phyloP scores from a whole-genome alignment of 1,140 invertebrate genomes.

The Meloidogyne hapla region DNA sequence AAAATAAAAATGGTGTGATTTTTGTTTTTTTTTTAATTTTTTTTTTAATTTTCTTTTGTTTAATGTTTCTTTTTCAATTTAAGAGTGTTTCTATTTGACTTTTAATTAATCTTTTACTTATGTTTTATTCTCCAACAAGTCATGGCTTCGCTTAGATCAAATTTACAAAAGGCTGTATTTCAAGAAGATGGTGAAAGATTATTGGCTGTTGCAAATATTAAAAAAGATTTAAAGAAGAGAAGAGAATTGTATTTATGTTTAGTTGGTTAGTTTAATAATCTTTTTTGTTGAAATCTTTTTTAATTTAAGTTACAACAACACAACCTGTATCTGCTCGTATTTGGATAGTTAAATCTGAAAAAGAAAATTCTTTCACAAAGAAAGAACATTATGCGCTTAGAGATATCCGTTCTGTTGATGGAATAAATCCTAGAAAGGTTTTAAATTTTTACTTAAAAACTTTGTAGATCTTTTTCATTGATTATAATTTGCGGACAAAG shows the following conservation, averaged over 20 bases:
- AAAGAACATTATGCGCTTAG: conserved; percentile 43
- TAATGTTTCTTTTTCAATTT: neutral
- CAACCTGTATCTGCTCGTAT: conserved; percentile 46
- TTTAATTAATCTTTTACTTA: too few relatives aligned
- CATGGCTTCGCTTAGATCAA: conserved; percentile 54
- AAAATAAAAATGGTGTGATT: neutral
- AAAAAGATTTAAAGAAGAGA: conserved; percentile 63
- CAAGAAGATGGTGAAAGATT: conserved; percentile 65
- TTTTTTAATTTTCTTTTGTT: neutral
- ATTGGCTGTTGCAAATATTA: conserved; percentile 64
- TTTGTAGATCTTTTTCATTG: too few relatives aligned
- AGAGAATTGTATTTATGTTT: conserved; percentile 64
- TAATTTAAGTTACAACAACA: conserved; percentile 41
- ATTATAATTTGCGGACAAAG: neutral
- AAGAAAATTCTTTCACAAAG: conserved; percentile 44
- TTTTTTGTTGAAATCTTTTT: conserved; percentile 8
- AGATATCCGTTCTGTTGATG: conserved; percentile 47
- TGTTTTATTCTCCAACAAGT: neutral
- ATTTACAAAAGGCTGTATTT: conserved; percentile 65
- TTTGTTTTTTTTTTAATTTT: neutral
- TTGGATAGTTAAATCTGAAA: conserved; percentile 43
- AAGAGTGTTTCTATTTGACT: too few relatives aligned
- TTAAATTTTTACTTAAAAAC: neutral
- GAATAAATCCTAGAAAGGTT: conserved; percentile 47
- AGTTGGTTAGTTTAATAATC: conserved; percentile 62